These are phyloP conservation scores for Muscicapa adusta DNA, from an alignment of 2,113 vertebrate species.

Conservation along the genomic window DNA sequence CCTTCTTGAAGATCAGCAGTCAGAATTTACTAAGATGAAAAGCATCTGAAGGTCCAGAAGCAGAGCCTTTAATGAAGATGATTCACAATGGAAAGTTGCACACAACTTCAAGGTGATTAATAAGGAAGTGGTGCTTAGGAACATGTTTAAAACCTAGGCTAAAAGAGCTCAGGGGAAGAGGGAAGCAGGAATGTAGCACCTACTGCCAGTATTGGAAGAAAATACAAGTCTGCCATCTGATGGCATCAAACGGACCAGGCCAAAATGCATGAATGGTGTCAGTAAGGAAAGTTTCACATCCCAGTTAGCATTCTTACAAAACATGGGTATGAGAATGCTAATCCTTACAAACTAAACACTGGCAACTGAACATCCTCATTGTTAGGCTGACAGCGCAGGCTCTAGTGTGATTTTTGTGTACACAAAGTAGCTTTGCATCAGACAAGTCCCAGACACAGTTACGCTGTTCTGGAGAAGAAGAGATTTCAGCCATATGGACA, in stretches of 20 bases:
- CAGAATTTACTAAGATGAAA: not conserved
- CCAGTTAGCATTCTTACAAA: not conserved
- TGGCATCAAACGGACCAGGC: constrained; percentile 2
- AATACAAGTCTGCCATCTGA: constrained; percentile 65
- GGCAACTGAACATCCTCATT: not conserved
- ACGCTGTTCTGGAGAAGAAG: not conserved
- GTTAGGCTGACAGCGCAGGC: not conserved
- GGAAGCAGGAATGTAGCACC: not conserved
- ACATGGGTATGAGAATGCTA: not conserved
- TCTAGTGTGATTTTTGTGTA: not conserved
- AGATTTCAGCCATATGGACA: not conserved
- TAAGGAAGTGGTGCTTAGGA: not conserved
- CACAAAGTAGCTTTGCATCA: not conserved
- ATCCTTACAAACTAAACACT: not conserved
- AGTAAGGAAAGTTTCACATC: not conserved
- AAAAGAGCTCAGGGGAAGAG: not conserved
- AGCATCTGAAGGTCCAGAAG: not conserved
- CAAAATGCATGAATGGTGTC: not conserved
- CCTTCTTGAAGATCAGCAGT: not conserved
- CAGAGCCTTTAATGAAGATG: not conserved
- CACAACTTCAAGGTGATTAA: not conserved
- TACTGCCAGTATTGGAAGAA: constrained; percentile 10
- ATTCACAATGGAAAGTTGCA: not conserved
- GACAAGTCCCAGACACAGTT: not conserved
- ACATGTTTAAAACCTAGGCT: not conserved